Evolutionary conservation across 2,888 invertebrate species (phyloP), one percentile per base, ranked within the genome.

Genomic region (Tuberolachnus salignus): DNA sequence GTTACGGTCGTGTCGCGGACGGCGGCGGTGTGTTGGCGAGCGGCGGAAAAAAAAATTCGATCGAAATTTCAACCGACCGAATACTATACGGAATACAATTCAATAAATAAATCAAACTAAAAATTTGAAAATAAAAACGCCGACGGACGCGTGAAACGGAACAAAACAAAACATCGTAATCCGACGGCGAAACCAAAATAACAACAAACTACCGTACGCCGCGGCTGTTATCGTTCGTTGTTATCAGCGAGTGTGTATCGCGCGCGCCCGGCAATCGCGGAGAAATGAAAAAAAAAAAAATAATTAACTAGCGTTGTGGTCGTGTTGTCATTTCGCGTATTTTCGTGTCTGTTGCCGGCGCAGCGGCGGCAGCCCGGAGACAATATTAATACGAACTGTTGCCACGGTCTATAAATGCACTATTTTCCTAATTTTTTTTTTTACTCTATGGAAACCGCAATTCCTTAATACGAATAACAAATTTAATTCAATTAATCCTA

Each of bases 181-280:
- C 46, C 26, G 6, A 13, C 1, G 14, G 10, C 57, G 71, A n/a
- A 73, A 34, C 19, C 26, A 49, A 34, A 61, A 49, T 63, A 73
- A 73, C 42, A 63, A 73, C 59, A 73, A 61, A 73, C 61, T 63
- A 53, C 26, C n/a, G 53, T 51, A 19, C 19, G 23, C 57, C 13
- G 53, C 67, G 9, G 72, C 73, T 21, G 74, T 74, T 74, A 74
- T 74, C 74, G 74, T 66, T 74, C 74, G n/a, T 74, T 74, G 34
- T 74, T 74, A 74, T 74, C 74, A 74, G 55, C 26, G 59, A 44
- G 4, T 34, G 16, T 46, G 19, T 21, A 13, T 13, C 64, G 46
- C 64, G 19, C 11, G 57, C 57, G 11, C 23, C 26, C 26, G 49
- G 49, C n/a, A 42, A 61, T 57, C 57, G 23, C 11, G 14, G 49